Base-by-base conservation (phyloP, 1,140 invertebrate genomes). In the Cydia strobilella region DNA sequence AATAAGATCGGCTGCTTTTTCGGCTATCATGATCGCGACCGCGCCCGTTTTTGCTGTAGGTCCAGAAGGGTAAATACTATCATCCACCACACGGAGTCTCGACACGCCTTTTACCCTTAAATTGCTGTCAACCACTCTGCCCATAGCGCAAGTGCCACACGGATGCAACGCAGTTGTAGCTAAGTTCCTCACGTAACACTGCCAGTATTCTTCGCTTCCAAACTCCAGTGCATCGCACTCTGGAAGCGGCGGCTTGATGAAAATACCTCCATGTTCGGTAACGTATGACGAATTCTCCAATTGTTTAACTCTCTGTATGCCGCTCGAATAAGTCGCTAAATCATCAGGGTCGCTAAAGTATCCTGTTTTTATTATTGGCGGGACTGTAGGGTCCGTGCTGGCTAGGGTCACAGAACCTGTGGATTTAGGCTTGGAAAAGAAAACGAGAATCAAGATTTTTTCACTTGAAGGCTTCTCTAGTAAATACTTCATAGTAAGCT, bases 321-420 rank as follows among this genome's bases (percentile, higher is more conserved):
- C 63, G 20, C 9, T 27, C 15, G 25, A n/a, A 13, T n/a, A 10
- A 6, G 25, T 66, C 27, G 3, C n/a, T n/a, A 66, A 35, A 7
- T 72, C 69, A 20, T 45, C 39, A 10, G 15, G 27, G 13, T 42
- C 69, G 27, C n/a, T 20, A 35, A 42, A 72, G 35, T 20, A 72
- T 31, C 35, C 25, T 3, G 23, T 66, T n/a, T 31, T 25, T 15
- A 73, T 73, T 3, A 54, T 54, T 31, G 72, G 72, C 1, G 72
- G 3, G 25, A 51, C 72, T 18, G 18, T 25, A 15, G 72, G 72
- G 23, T 73, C 48, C 5, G 72, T 73, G 27, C 72, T 73, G 45
- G 20, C 9, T 5, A 73, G 42, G 13, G 25, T 54, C 45, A 73
- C 48, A 1, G 13, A 27, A 15, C 72, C 72, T 31, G 0, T 59